A percentile compares a stretch with the other conserved stretches of the same genome.
Conservation (phyloP, 2,888 invertebrate genomes). For the Zaprionus lineosus region DNA sequence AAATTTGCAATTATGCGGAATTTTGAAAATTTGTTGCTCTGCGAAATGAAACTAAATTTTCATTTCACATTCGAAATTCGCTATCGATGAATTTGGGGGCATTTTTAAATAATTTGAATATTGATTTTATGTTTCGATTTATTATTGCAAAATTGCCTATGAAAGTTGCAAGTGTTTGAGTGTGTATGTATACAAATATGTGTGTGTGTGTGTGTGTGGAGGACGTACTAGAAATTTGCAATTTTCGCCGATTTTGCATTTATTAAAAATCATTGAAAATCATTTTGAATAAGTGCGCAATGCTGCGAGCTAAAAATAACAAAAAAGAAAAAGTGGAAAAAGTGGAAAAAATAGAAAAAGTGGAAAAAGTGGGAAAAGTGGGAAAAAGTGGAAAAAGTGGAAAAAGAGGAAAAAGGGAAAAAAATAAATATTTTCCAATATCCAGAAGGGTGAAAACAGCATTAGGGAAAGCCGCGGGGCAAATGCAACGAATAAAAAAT, state of each 20-base stretch:
- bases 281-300: conserved; percentile 30
- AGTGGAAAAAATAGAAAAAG: conserved; percentile 30
- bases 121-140: conserved; percentile 9
- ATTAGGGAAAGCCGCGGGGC: too few species aligned
- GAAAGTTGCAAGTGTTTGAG: too few species aligned
- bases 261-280: conserved; percentile 59
- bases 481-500: too few species aligned
- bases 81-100: conserved; percentile 16
- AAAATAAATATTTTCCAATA: too few species aligned
- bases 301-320: conserved; percentile 45
- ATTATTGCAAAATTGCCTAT: not conserved
- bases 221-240: conserved; percentile 18
- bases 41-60: not conserved
- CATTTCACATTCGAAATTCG: not conserved
- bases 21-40: too few species aligned
- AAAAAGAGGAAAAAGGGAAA: too few species aligned
- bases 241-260: conserved; percentile 31
- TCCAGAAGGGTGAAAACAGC: too few species aligned
- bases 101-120: conserved; percentile 27
- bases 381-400: not conserved
- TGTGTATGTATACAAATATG: too few species aligned
- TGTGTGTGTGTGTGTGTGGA: too few species aligned
- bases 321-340: conserved; percentile 18
- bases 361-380: conserved; percentile 1
- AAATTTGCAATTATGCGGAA: too few species aligned